These are phyloP conservation scores for Ptyas mucosa DNA, from an alignment of 2,113 vertebrate species.

Conservation along the genomic window DNA sequence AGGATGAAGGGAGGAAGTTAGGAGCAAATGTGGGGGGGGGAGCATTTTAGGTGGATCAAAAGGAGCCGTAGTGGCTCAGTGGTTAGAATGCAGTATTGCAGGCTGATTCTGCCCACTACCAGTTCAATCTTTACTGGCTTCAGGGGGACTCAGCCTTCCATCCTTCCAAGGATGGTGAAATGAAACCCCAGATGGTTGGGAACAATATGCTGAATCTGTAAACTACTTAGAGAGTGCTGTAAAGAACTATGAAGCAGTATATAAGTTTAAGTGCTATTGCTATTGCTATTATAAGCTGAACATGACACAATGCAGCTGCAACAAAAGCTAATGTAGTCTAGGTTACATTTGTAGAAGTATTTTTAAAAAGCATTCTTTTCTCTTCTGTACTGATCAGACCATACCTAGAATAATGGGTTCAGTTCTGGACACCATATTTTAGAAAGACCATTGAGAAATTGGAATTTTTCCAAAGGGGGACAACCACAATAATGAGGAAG, in stretches of 20 bases:
- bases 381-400: background rate
- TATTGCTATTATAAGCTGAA: background rate
- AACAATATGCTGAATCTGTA: no score
- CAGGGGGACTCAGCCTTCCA: background rate
- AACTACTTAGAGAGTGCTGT: no score
- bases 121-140: background rate
- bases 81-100: background rate
- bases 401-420: background rate
- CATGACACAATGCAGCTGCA: background rate
- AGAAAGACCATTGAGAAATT: background rate
- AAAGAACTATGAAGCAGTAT: no score
- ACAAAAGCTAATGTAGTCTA: background rate
- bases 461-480: background rate
- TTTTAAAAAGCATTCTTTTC: background rate
- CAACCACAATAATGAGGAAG: background rate
- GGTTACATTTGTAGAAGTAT: background rate
- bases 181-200: no score
- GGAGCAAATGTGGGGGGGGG: background rate
- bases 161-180: no score
- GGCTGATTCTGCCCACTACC: background rate
- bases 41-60: background rate
- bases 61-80: background rate
- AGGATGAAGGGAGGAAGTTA: background rate
- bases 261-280: no score
- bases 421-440: background rate